Evolutionary conservation across 2,113 vertebrate genomes (phyloP), one percentile per base, ranked within the genome.

Genomic region (Phoxinus phoxinus): DNA sequence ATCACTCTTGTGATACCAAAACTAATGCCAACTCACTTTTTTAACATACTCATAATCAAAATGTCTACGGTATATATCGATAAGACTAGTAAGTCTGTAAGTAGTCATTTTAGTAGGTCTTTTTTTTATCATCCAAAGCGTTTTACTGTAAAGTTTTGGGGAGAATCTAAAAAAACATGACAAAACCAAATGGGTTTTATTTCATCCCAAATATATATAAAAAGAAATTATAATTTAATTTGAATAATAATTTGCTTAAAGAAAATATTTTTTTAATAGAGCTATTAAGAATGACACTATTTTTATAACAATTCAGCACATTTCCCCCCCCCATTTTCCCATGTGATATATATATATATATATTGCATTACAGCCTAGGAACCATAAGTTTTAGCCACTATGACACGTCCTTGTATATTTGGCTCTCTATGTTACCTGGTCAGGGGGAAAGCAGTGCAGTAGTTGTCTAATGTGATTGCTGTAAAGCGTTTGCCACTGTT

Each of bases 401-500:
- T 23, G 53, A 8, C 6, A 21, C 2, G 7, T 0, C 19, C 19
- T 56, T 56, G 51, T 56, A 56, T 56, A 3, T 7, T 56, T 21
- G 23, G 30, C 3, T 86, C 30, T 85, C 5, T 44, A 65, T 71
- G 37, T 86, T 93, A 97, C 96, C 9, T 94, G 86, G 10, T 91
- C 83, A 0, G 90, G 84, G 32, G 96, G 95, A 32, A 93, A 95
- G 89, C 69, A 92, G 90, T 94, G 91, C 86, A 96, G 93, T 76
- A 97, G 93, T 85, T 96, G 95, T 9, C 2, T 0, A 4, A 97
- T 93, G 7, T 89, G 84, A 0, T 96, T 88, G 0, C 89, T 95
- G 86, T 93, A 97, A 44, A 93, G 6, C 21, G 76, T 94, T 90
- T 97, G 94, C 96, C 95, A 97, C 85, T 80, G 93, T 88, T 10